Conservation (phyloP, 2,888 invertebrate genomes). For the Leucophora obtusa region DNA sequence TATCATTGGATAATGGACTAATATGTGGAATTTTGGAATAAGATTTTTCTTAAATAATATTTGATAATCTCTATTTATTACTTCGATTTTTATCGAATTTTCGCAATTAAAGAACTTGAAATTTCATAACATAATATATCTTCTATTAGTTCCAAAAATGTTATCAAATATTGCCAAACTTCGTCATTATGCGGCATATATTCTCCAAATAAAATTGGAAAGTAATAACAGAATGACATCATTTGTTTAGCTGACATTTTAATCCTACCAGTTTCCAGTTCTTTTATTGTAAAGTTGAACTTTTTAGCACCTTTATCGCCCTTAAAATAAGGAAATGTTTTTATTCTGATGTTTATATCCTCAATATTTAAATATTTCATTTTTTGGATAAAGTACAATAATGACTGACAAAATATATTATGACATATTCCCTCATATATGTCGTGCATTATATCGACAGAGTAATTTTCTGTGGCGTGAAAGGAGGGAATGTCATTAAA, state of each 20-base stretch:
- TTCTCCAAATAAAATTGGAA: not conserved
- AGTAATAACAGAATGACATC: conserved; percentile 23
- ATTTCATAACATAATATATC: conserved; percentile 11
- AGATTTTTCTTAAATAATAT: conserved; percentile 20
- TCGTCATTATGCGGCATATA: too few relatives aligned
- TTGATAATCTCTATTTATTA: not conserved
- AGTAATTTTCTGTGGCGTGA: too few relatives aligned
- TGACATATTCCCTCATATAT: too few relatives aligned
- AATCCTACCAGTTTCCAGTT: conserved; percentile 2
- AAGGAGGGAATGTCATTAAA: too few relatives aligned
- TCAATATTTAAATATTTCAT: conserved; percentile 19
- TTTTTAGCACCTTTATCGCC: conserved; percentile 13
- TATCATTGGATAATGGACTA: conserved; percentile 9
- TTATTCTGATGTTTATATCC: not conserved
- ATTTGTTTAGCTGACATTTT: not conserved
- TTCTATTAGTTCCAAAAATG: not conserved
- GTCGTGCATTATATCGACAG: too few relatives aligned
- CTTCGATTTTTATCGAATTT: conserved; percentile 9
- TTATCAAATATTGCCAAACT: too few relatives aligned
- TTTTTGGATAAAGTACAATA: too few relatives aligned
- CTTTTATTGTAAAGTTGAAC: not conserved
- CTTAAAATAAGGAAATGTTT: conserved; percentile 13
- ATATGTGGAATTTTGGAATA: conserved; percentile 10
- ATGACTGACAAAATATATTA: too few relatives aligned
- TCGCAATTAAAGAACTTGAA: conserved; percentile 1